A percentile compares a stretch with the other conserved stretches of the same genome.
phyloP scores from a whole-genome alignment of 2,888 invertebrate species.

The Lasioglossum villosulum region DNA sequence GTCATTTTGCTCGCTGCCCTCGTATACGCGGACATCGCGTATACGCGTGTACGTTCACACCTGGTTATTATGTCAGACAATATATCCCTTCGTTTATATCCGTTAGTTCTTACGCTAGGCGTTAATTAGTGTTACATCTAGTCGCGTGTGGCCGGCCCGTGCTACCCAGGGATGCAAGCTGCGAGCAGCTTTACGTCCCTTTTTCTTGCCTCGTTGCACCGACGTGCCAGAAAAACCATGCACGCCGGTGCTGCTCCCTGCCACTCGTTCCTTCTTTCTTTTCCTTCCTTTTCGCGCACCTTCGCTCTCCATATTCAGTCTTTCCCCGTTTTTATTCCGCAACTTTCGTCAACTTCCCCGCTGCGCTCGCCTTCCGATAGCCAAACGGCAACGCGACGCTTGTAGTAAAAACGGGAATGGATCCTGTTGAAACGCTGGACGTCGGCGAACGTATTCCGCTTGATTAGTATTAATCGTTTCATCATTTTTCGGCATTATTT shows the following conservation, averaged over 20 bases:
- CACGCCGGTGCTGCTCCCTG: slow-evolving; percentile 40
- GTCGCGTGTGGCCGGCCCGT: slow-evolving; percentile 83
- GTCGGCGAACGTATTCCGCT: background rate
- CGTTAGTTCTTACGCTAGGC: slow-evolving; percentile 79
- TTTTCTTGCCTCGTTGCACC: slow-evolving; percentile 55
- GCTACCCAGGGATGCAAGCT: slow-evolving; percentile 78
- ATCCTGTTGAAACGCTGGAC: background rate
- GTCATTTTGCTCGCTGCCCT: slow-evolving; percentile 20
- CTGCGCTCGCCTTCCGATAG: background rate
- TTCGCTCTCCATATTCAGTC: background rate
- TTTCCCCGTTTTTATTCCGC: background rate
- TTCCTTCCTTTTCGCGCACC: background rate
- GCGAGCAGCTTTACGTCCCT: slow-evolving; percentile 38
- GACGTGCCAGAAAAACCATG: slow-evolving; percentile 56
- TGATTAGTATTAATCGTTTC: background rate
- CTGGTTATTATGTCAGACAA: slow-evolving; percentile 74
- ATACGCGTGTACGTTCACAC: slow-evolving; percentile 46
- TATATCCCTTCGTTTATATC: slow-evolving; percentile 74
- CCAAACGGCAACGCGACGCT: background rate
- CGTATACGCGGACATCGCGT: slow-evolving; percentile 31
- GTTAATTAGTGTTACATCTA: slow-evolving; percentile 82
- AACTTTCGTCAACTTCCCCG: background rate
- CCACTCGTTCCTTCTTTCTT: background rate
- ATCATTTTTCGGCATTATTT: background rate
- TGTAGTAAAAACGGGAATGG: background rate